phyloP scores from a whole-genome alignment of 2,113 vertebrate species.

The Leptodactylus fuscus region DNA sequence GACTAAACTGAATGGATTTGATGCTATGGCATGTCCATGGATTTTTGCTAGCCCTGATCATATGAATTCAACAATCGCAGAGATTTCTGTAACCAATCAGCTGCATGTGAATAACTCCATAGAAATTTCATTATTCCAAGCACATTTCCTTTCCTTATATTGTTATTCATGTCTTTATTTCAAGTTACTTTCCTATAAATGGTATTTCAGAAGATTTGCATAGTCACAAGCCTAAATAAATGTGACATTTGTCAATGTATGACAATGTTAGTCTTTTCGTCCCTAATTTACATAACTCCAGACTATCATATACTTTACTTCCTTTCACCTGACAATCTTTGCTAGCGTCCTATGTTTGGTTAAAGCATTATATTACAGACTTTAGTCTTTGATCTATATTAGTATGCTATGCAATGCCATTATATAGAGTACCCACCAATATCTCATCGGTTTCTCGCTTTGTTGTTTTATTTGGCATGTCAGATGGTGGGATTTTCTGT shows the following conservation, averaged over 20 bases:
- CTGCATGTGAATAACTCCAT: too few relatives aligned
- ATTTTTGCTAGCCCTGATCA: too few relatives aligned
- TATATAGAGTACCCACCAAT: background rate
- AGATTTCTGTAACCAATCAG: too few relatives aligned
- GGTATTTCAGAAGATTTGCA: too few relatives aligned
- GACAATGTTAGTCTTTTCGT: background rate
- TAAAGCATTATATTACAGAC: background rate
- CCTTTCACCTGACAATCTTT: background rate
- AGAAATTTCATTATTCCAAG: too few relatives aligned
- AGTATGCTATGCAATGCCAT: background rate
- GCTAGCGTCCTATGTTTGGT: background rate
- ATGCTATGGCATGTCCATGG: too few relatives aligned
- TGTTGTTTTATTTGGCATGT: background rate
- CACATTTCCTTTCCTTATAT: too few relatives aligned
- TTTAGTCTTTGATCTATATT: background rate
- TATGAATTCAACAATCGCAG: too few relatives aligned
- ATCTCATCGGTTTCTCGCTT: background rate
- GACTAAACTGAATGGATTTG: too few relatives aligned
- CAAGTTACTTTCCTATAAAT: too few relatives aligned
- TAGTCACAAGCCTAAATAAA: too few relatives aligned
- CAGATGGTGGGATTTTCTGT: conserved; percentile 32
- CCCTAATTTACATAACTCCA: background rate
- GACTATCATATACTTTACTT: background rate
- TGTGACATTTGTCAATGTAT: background rate
- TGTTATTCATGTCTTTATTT: too few relatives aligned